phyloP scores from a whole-genome alignment of 2,888 invertebrate species.

The Andrena haemorrhoa region DNA sequence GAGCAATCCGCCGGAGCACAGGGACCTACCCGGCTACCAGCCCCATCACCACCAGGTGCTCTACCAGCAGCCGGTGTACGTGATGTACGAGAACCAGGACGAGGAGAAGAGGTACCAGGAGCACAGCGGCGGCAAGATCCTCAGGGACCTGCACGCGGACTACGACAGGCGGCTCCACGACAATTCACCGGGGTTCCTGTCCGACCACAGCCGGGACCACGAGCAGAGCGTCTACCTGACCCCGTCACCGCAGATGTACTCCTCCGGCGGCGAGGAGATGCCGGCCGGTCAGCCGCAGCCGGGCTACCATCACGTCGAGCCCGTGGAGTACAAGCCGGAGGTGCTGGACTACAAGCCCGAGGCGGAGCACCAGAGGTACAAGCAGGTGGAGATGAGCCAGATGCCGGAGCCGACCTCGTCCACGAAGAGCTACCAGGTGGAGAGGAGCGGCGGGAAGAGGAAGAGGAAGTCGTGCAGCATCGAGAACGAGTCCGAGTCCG shows the following conservation, averaged over 20 bases:
- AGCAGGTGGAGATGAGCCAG: constrained; percentile 46
- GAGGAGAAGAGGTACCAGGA: constrained; percentile 70
- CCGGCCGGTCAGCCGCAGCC: constrained; percentile 36
- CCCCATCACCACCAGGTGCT: constrained; percentile 60
- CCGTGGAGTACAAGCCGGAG: constrained; percentile 67
- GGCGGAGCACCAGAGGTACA: constrained; percentile 50
- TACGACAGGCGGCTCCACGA: constrained; percentile 73
- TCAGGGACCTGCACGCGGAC: constrained; percentile 68
- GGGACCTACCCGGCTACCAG: constrained; percentile 64
- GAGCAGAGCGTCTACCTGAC: constrained; percentile 76
- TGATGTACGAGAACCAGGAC: constrained; percentile 72
- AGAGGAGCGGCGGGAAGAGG: constrained; percentile 37
- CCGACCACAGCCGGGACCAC: constrained; percentile 78
- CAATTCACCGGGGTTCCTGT: constrained; percentile 75
- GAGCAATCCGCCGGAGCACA: constrained; percentile 76
- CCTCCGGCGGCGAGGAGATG: constrained; percentile 72
- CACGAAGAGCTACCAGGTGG: constrained; percentile 42
- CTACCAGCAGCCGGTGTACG: constrained; percentile 59
- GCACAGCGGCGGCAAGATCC: constrained; percentile 56
- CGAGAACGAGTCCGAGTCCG: constrained; percentile 79
- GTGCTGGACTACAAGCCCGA: constrained; percentile 63
- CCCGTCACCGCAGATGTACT: constrained; percentile 73
- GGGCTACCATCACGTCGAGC: constrained; percentile 54
- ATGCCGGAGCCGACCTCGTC: constrained; percentile 61
- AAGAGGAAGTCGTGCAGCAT: constrained; percentile 74